phyloP scores from a whole-genome alignment of 2,888 invertebrate genomes.

The Apantesis nais region DNA sequence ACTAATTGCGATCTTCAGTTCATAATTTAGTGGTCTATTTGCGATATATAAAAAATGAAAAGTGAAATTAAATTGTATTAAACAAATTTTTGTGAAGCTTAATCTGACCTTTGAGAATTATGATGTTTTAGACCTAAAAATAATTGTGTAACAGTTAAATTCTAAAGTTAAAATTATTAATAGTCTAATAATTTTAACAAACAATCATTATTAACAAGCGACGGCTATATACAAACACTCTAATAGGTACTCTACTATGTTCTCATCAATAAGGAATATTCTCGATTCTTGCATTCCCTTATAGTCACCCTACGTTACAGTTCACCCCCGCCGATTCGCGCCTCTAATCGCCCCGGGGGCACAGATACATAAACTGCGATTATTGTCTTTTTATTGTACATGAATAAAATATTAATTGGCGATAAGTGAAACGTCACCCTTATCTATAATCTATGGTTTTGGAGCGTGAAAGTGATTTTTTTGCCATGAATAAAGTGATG shows the following conservation, averaged over 20 bases:
- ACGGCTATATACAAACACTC: background rate
- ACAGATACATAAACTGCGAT: constrained; percentile 73
- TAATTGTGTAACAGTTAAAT: no score
- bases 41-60: no score
- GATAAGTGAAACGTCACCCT: constrained; percentile 42
- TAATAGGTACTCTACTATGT: background rate
- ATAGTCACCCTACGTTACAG: constrained; percentile 32
- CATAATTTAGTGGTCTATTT: no score
- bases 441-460: constrained; percentile 38
- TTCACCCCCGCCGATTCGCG: constrained; percentile 43
- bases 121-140: no score
- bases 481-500: constrained; percentile 1
- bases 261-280: background rate
- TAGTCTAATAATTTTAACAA: no score
- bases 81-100: no score
- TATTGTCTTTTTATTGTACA: constrained; percentile 77
- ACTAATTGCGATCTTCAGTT: no score
- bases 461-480: constrained; percentile 26
- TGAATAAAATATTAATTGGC: constrained; percentile 64
- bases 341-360: constrained; percentile 68
- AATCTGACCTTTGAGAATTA: no score
- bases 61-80: no score
- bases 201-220: background rate
- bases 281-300: background rate
- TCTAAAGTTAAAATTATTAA: no score